These are phyloP conservation scores for Nipponacmea schrenckii DNA, from an alignment of 2,888 invertebrate species.

Conservation along the genomic window DNA sequence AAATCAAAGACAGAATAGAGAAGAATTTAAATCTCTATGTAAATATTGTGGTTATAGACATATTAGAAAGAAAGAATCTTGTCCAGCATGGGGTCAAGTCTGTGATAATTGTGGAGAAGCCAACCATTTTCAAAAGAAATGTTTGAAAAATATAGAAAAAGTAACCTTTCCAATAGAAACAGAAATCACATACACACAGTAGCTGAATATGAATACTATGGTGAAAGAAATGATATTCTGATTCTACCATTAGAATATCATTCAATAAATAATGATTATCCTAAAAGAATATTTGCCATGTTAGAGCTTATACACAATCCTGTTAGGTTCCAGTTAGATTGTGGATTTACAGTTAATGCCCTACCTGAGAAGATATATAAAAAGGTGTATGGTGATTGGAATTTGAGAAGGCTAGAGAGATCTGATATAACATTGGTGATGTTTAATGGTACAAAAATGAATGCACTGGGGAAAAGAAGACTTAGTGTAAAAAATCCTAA, in stretches of 20 bases:
- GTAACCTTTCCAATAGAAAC: no score
- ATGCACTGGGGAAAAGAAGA: conserved; percentile 26
- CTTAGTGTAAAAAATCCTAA: conserved; percentile 20
- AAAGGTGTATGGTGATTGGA: background rate
- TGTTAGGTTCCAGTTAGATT: conserved; percentile 33
- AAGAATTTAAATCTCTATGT: conserved; percentile 11
- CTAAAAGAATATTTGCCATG: background rate
- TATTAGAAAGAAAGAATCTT: conserved; percentile 26
- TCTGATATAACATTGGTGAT: conserved; percentile 22
- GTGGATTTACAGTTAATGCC: conserved; percentile 31
- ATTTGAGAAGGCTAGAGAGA: conserved; percentile 2
- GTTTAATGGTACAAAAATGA: conserved; percentile 27
- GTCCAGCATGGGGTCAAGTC: conserved; percentile 36
- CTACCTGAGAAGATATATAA: conserved; percentile 12
- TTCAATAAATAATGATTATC: background rate
- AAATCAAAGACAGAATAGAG: no score
- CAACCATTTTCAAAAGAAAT: conserved; percentile 30
- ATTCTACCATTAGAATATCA: no score
- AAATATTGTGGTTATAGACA: conserved; percentile 32
- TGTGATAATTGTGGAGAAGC: conserved; percentile 29
- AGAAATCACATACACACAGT: no score
- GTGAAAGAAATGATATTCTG: no score
- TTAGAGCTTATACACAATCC: background rate
- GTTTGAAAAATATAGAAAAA: background rate
- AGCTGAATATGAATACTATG: no score